Evolutionary conservation across 2,113 vertebrate genomes (phyloP).

Genomic region (human (Homo sapiens)): GRCh38 chr7:88777001-88777500

Average conservation of each 20-base stretch:
- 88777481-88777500: not conserved
- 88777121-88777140: not conserved
- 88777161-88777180: not conserved
- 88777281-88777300: not conserved
- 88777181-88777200: not conserved
- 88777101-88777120: not conserved
- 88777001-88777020: not conserved
- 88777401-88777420: not conserved
- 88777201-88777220: not conserved
- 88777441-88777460: not conserved
- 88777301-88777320: not conserved
- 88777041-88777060: not conserved
- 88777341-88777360: not conserved
- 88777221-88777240: not conserved
- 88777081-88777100: not conserved
- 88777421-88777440: not conserved
- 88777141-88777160: too few relatives aligned
- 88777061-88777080: not conserved
- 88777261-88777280: not conserved
- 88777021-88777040: not conserved
- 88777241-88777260: not conserved
- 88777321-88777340: not conserved
- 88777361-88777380: not conserved
- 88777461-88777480: not conserved
- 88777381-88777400: not conserved